Conservation (phyloP, 2,113 vertebrate genomes). For the Archilochus colubris region DNA sequence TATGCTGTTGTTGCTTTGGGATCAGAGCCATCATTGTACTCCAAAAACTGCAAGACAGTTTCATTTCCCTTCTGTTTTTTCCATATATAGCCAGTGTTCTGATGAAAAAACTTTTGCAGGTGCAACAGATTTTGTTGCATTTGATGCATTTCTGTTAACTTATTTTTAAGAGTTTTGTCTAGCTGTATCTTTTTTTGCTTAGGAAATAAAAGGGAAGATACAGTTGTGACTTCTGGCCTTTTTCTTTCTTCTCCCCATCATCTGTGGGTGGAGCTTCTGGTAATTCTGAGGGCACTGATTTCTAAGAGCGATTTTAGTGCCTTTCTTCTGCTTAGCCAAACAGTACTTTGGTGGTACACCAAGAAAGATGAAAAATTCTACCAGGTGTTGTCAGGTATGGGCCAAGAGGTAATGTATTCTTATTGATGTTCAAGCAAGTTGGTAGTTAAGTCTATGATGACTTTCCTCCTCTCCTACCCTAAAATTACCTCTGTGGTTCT, state of each 20-base stretch:
- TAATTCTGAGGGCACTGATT: not conserved
- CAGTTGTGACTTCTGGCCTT: not conserved
- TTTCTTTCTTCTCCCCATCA: not conserved
- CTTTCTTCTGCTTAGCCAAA: not conserved
- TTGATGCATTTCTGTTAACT: not conserved
- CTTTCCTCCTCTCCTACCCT: accelerated
- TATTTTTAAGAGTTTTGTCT: not conserved
- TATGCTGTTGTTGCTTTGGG: not conserved
- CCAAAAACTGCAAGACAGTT: not conserved
- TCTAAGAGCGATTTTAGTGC: not conserved
- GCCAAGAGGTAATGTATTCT: not conserved
- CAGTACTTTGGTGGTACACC: not conserved
- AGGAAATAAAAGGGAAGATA: not conserved
- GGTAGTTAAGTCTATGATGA: not conserved
- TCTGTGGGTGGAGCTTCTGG: not conserved
- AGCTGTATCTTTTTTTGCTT: not conserved
- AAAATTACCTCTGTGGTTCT: not conserved
- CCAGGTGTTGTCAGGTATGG: not conserved
- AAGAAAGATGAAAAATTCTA: not conserved
- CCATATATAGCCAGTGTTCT: not conserved
- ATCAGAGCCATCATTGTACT: not conserved
- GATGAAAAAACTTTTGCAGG: not conserved
- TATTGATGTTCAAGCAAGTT: not conserved
- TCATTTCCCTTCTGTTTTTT: not conserved
- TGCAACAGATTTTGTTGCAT: not conserved